Conservation (phyloP, 2,113 vertebrate genomes). For the Carollia perspicillata region DNA sequence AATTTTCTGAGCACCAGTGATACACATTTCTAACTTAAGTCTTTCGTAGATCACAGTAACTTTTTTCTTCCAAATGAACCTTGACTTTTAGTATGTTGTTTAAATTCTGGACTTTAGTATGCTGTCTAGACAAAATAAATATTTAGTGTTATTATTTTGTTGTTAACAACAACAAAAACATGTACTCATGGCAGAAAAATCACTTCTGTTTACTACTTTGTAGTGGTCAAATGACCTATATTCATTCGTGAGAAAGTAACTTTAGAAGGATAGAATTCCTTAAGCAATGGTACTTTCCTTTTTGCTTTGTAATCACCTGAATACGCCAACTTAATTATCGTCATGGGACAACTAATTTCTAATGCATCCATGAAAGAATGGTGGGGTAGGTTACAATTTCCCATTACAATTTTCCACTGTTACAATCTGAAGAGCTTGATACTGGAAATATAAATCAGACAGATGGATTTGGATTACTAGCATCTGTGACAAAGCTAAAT, state of each 20-base stretch:
- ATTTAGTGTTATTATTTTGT: constrained; percentile 4
- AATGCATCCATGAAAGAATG: background rate
- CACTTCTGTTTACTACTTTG: background rate
- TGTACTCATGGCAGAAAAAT: background rate
- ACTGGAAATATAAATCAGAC: background rate
- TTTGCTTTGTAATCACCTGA: background rate
- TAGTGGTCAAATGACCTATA: background rate
- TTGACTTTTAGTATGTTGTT: background rate
- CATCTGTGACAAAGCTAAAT: background rate
- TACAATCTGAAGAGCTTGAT: background rate
- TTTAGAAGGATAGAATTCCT: background rate
- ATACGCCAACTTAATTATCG: background rate
- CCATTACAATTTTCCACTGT: no score
- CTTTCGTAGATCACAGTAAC: background rate
- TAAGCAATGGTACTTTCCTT: background rate
- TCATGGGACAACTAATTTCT: background rate
- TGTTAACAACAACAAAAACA: background rate
- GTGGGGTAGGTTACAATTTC: no score
- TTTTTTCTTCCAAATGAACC: background rate
- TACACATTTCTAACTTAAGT: background rate
- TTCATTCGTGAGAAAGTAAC: background rate
- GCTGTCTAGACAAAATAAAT: background rate
- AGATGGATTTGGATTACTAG: background rate
- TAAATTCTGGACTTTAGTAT: background rate
- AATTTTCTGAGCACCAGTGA: background rate